Conservation (phyloP, 2,797 vertebrate species). For the Notoglanidium macrostoma region DNA sequence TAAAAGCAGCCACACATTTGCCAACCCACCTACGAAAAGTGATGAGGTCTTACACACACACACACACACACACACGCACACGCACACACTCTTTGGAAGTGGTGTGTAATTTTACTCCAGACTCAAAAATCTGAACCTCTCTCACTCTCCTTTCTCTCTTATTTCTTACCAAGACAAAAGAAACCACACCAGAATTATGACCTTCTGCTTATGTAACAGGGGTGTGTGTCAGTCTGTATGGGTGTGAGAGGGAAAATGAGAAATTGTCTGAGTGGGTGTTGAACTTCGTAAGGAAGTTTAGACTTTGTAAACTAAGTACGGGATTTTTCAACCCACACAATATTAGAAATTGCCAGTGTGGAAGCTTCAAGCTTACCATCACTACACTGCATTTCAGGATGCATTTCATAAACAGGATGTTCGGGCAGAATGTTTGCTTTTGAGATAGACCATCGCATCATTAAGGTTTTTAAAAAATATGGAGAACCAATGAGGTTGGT, state of each 20-base stretch:
- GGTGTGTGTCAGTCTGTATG: slow-evolving; percentile 14
- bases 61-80: slow-evolving; percentile 17
- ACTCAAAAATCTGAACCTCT: slow-evolving; percentile 4
- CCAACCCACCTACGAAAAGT: not conserved
- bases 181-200: slow-evolving; percentile 27
- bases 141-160: slow-evolving; percentile 4
- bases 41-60: not conserved
- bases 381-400: not conserved
- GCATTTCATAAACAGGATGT: not conserved
- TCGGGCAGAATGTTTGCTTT: not conserved
- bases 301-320: not conserved
- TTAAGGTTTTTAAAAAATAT: not conserved
- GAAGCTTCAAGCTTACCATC: not conserved
- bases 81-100: slow-evolving; percentile 17
- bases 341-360: slow-evolving; percentile 4
- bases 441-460: not conserved
- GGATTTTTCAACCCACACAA: not conserved
- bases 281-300: not conserved
- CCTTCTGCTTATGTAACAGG: slow-evolving; percentile 20
- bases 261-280: not conserved
- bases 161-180: slow-evolving; percentile 33
- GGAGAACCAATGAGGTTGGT: not conserved
- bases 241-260: not conserved
- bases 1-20: not conserved
- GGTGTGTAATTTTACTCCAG: slow-evolving; percentile 40